Evolutionary conservation across 1,140 invertebrate species (phyloP).

Genomic region (Drosophila sulfurigaster): DNA sequence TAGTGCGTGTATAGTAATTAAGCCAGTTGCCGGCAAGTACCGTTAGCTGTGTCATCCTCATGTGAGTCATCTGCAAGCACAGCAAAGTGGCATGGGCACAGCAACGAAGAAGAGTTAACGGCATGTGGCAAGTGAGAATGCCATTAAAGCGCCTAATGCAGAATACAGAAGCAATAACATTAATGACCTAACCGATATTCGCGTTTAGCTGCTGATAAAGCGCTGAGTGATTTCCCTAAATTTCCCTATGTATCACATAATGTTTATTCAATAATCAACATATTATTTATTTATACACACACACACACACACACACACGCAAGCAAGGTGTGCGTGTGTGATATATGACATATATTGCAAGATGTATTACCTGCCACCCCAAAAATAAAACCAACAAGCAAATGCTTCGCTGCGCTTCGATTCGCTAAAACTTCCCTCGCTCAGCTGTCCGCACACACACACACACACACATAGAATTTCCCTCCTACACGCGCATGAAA

Average conservation of each 20-base stretch:
- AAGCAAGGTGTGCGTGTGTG: constrained; percentile 19
- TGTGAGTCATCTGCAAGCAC: constrained; percentile 28
- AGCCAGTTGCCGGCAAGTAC: neutral
- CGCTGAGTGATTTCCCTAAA: constrained; percentile 1
- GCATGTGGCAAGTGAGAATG: neutral
- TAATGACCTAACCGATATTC: constrained; percentile 4
- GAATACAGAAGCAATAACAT: neutral
- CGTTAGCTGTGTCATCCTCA: constrained; percentile 25
- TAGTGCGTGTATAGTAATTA: neutral
- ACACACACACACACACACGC: neutral
- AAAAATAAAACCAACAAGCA: constrained; percentile 39
- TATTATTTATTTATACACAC: constrained; percentile 21
- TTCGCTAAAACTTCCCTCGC: constrained; percentile 51
- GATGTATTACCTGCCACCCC: constrained; percentile 60
- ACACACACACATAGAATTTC: constrained; percentile 17
- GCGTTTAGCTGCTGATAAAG: constrained; percentile 16
- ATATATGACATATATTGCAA: constrained; percentile 61
- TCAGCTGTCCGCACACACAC: constrained; percentile 43
- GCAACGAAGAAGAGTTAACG: neutral
- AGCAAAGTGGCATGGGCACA: neutral
- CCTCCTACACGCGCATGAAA: constrained; percentile 36
- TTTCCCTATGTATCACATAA: constrained; percentile 7
- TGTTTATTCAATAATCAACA: neutral
- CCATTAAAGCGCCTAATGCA: constrained; percentile 10
- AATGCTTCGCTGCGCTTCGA: constrained; percentile 32